These are phyloP conservation scores for Pseudachorutes palmiensis DNA, from an alignment of 1,140 invertebrate genomes.

Conservation along the genomic window DNA sequence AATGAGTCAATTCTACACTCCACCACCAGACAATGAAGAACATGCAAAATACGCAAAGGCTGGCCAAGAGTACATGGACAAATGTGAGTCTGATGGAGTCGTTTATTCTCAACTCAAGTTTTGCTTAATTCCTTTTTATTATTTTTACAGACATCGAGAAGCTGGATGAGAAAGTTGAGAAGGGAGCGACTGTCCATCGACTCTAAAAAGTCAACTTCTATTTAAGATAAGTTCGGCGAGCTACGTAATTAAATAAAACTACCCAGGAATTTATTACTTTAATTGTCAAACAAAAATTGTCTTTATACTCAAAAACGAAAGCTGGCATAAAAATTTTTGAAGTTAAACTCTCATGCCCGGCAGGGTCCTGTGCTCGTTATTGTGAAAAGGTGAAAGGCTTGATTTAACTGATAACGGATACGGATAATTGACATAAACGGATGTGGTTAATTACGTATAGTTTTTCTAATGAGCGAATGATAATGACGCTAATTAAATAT, in stretches of 20 bases:
- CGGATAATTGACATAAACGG: too few relatives aligned
- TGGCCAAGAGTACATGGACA: neutral
- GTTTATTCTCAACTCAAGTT: too few relatives aligned
- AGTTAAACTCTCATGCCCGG: neutral
- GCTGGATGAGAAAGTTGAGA: neutral
- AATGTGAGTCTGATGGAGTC: neutral
- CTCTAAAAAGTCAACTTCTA: neutral
- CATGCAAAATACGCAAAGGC: neutral
- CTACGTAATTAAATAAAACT: neutral
- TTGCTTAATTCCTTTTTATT: slow-evolving; percentile 1
- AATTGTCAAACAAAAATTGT: neutral
- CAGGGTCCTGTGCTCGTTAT: too few relatives aligned
- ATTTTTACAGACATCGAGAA: neutral
- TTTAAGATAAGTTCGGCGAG: neutral
- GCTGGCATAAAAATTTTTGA: neutral
- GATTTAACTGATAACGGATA: too few relatives aligned
- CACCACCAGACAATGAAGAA: neutral
- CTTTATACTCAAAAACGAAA: neutral
- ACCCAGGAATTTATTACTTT: neutral
- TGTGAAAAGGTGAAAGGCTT: too few relatives aligned
- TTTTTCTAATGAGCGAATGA: too few relatives aligned
- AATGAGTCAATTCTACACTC: neutral
- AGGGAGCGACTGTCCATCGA: neutral
- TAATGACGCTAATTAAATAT: too few relatives aligned
- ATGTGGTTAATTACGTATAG: too few relatives aligned